Evolutionary conservation across 1,140 invertebrate species (phyloP).

Genomic region (Apis mellifera): DNA sequence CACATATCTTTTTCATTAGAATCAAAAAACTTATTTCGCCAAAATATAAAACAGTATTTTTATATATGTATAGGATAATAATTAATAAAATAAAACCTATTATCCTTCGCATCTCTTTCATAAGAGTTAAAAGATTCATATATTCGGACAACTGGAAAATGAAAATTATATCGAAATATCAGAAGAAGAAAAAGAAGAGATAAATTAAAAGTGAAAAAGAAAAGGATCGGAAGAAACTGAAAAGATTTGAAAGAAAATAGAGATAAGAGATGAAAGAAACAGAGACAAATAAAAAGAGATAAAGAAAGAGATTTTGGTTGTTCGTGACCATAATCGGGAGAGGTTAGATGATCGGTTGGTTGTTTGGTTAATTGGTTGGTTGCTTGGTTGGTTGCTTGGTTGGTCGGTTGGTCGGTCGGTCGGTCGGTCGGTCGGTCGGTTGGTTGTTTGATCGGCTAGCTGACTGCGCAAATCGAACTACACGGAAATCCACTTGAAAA

Average conservation of each 20-base stretch:
- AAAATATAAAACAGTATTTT: too few relatives aligned
- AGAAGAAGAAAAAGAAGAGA: slow-evolving; percentile 26
- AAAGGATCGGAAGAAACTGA: slow-evolving; percentile 46
- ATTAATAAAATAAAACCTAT: neutral
- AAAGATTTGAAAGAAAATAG: slow-evolving; percentile 36
- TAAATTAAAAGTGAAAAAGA: neutral
- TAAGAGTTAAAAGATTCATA: neutral
- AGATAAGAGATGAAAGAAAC: slow-evolving; percentile 17
- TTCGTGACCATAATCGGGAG: slow-evolving; percentile 74
- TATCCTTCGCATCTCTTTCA: neutral
- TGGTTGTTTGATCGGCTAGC: slow-evolving; percentile 68
- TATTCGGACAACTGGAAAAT: neutral
- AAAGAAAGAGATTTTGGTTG: slow-evolving; percentile 51
- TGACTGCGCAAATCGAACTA: slow-evolving; percentile 73
- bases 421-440: slow-evolving; percentile 62
- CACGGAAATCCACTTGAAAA: slow-evolving; percentile 80
- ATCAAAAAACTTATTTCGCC: too few relatives aligned
- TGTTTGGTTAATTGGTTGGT: slow-evolving; percentile 64
- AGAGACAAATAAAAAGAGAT: neutral
- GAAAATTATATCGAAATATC: slow-evolving; percentile 59
- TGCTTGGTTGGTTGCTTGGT: slow-evolving; percentile 47
- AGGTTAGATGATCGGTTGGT: slow-evolving; percentile 67
- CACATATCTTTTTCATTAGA: too few relatives aligned
- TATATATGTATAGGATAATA: neutral
- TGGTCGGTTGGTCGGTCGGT: slow-evolving; percentile 67